phyloP scores from a whole-genome alignment of 2,888 invertebrate genomes.

The Euzophera pinguis region DNA sequence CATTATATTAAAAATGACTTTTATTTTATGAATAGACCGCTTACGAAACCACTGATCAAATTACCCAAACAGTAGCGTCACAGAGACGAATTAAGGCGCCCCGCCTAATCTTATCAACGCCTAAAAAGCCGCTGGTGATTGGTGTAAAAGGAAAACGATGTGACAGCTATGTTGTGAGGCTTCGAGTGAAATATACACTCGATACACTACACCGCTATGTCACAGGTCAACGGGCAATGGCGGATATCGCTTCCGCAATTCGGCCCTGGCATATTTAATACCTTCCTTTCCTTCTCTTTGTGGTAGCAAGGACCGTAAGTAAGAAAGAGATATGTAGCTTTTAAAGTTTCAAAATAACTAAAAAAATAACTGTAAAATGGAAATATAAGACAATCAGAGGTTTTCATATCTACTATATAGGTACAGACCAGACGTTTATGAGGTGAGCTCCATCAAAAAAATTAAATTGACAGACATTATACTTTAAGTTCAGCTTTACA shows the following conservation, averaged over 20 bases:
- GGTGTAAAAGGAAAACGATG: slow-evolving; percentile 41
- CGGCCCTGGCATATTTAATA: slow-evolving; percentile 11
- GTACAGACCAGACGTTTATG: no score
- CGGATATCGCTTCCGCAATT: slow-evolving; percentile 25
- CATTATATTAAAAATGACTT: no score
- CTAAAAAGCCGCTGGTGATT: slow-evolving; percentile 28
- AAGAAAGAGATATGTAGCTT: slow-evolving; percentile 8
- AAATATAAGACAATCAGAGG: no score
- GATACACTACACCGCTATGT: slow-evolving; percentile 37
- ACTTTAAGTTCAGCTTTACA: no score
- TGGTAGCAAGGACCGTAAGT: neutral
- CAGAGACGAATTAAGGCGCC: slow-evolving; percentile 11
- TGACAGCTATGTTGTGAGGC: slow-evolving; percentile 49
- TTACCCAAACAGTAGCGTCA: slow-evolving; percentile 5
- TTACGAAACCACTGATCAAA: neutral
- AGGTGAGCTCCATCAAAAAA: no score
- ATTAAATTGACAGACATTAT: no score
- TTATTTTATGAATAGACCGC: neutral
- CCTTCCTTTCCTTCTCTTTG: neutral
- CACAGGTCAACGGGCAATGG: slow-evolving; percentile 41
- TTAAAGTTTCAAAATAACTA: no score
- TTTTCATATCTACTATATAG: no score
- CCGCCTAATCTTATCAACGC: slow-evolving; percentile 19
- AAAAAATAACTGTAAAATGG: no score
- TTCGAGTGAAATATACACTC: slow-evolving; percentile 44